phyloP scores from a whole-genome alignment of 2,797 vertebrate species.

The Trematomus bernacchii region DNA sequence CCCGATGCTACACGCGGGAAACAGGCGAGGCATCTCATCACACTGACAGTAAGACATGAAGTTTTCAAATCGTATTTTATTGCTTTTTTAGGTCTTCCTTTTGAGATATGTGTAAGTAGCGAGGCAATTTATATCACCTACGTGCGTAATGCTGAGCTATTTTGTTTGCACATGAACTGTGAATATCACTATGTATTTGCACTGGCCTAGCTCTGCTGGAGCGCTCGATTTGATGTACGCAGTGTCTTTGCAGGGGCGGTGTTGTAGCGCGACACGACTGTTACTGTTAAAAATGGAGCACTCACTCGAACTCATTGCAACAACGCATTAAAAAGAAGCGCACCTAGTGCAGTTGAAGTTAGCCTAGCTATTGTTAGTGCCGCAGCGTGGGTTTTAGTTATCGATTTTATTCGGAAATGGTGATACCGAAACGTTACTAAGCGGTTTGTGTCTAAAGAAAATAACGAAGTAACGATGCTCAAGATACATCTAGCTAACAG shows the following conservation, averaged over 20 bases:
- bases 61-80: constrained; percentile 21
- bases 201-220: constrained; percentile 51
- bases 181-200: constrained; percentile 27
- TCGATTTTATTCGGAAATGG: neutral
- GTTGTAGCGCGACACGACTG: neutral
- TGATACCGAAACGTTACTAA: fast-evolving
- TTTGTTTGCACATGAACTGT: neutral
- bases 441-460: fast-evolving
- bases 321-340: neutral
- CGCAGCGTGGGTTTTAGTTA: constrained; percentile 16
- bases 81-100: fast-evolving
- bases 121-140: fast-evolving
- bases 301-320: fast-evolving
- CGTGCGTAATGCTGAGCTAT: neutral
- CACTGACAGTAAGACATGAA: constrained; percentile 69
- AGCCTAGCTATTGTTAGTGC: constrained; percentile 66
- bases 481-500: neutral
- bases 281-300: fast-evolving
- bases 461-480: too few species aligned
- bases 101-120: fast-evolving
- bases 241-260: neutral
- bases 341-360: constrained; percentile 23
- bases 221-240: constrained; percentile 27
- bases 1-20: constrained; percentile 88
- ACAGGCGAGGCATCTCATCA: constrained; percentile 62